Percentiles rank a stretch among this genome's conserved stretches.
phyloP scores from a whole-genome alignment of 2,113 vertebrate species.

The Chitala chitala region DNA sequence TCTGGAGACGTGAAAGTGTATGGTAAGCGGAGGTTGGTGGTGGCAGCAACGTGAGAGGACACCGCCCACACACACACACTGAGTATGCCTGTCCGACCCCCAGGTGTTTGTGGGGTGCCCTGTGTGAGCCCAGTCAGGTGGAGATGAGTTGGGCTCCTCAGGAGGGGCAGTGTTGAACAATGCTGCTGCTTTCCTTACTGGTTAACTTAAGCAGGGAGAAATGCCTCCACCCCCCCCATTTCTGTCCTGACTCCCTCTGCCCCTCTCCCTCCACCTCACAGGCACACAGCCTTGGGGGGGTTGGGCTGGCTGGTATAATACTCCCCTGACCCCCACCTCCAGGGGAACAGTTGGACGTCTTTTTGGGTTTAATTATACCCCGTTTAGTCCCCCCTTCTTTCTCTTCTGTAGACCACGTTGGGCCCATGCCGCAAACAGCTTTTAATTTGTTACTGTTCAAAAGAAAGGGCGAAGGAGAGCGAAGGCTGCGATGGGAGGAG shows the following conservation, averaged over 20 bases:
- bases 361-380: constrained; percentile 58
- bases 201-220: neutral
- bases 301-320: constrained; percentile 26
- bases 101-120: constrained; percentile 14
- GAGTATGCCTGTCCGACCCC: constrained; percentile 6
- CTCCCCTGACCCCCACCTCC: neutral
- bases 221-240: neutral
- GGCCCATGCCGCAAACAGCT: constrained; percentile 59
- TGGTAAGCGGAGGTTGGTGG: too few species aligned
- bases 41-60: too few species aligned
- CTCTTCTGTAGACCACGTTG: constrained; percentile 49
- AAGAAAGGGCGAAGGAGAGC: neutral
- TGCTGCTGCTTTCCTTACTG: neutral
- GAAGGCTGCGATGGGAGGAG: neutral
- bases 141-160: constrained; percentile 13
- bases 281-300: constrained; percentile 22
- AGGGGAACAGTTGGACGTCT: constrained; percentile 45
- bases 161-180: neutral
- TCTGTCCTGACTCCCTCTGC: neutral
- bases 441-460: constrained; percentile 49
- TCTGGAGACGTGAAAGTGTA: too few species aligned
- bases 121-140: constrained; percentile 12
- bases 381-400: constrained; percentile 50
- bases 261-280: neutral
- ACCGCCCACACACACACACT: neutral